Conservation (phyloP, 2,797 vertebrate genomes). For the Paratrypauchen microcephalus region DNA sequence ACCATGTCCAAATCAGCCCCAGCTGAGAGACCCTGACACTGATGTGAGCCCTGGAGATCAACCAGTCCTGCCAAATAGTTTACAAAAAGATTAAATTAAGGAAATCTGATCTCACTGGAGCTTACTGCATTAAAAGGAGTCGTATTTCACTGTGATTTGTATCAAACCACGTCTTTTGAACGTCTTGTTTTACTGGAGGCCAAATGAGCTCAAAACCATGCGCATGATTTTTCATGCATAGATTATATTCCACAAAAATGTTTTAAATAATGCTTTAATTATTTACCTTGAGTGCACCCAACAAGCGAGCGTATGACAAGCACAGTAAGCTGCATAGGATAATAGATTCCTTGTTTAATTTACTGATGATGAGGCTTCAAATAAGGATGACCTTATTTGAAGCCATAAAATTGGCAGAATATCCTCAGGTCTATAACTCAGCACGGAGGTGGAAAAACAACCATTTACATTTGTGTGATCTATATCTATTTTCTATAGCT, state of each 20-base stretch:
- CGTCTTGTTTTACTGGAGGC: background rate
- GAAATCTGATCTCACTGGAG: background rate
- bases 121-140: background rate
- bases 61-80: slow-evolving; percentile 1
- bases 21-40: slow-evolving; percentile 29
- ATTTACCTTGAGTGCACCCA: background rate
- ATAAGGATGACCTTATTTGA: background rate
- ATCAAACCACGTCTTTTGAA: background rate
- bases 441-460: slow-evolving; percentile 3
- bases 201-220: background rate
- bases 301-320: background rate
- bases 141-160: slow-evolving; percentile 3
- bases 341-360: background rate
- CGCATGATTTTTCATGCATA: background rate
- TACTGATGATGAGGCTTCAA: background rate
- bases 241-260: background rate
- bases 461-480: background rate
- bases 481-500: background rate
- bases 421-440: background rate
- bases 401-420: background rate
- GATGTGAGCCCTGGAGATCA: slow-evolving; percentile 15
- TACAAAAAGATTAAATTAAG: slow-evolving; percentile 1
- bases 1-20: slow-evolving; percentile 35
- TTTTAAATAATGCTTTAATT: background rate
- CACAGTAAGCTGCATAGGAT: background rate